Conservation (phyloP, 1,140 invertebrate genomes). For the Zaprionus vittiger region DNA sequence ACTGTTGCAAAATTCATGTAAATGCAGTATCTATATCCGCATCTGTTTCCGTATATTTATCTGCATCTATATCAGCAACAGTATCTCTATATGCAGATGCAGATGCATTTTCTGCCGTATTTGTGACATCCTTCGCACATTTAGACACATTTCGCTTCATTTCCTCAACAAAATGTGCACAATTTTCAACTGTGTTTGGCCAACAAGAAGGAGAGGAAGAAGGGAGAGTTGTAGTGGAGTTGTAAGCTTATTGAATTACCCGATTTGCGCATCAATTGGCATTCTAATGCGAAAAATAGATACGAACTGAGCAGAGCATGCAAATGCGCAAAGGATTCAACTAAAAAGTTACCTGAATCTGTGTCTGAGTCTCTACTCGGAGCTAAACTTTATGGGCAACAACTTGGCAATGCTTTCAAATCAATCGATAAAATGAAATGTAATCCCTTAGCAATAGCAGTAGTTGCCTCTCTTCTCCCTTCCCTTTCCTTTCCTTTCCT, state of each 20-base stretch:
- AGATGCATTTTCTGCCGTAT: constrained; percentile 16
- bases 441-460: constrained; percentile 61
- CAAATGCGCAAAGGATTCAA: constrained; percentile 72
- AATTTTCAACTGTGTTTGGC: constrained; percentile 16
- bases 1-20: constrained; percentile 13
- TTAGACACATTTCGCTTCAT: constrained; percentile 36
- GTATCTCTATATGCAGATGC: constrained; percentile 3
- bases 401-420: constrained; percentile 56
- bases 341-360: constrained; percentile 55
- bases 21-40: constrained; percentile 9
- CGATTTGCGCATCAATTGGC: constrained; percentile 74
- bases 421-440: constrained; percentile 81
- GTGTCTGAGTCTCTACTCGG: neutral
- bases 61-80: neutral
- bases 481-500: too few species aligned
- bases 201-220: constrained; percentile 1
- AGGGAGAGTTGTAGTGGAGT: neutral
- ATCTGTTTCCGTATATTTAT: constrained; percentile 6
- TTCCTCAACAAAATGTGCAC: constrained; percentile 37
- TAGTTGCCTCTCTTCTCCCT: neutral
- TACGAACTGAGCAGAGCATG: constrained; percentile 47
- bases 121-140: constrained; percentile 10
- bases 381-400: constrained; percentile 45
- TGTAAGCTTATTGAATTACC: constrained; percentile 73
- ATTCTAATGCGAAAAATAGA: constrained; percentile 69